Evolutionary conservation across 1,140 invertebrate genomes (phyloP).

Genomic region (Hyles euphorbiae): DNA sequence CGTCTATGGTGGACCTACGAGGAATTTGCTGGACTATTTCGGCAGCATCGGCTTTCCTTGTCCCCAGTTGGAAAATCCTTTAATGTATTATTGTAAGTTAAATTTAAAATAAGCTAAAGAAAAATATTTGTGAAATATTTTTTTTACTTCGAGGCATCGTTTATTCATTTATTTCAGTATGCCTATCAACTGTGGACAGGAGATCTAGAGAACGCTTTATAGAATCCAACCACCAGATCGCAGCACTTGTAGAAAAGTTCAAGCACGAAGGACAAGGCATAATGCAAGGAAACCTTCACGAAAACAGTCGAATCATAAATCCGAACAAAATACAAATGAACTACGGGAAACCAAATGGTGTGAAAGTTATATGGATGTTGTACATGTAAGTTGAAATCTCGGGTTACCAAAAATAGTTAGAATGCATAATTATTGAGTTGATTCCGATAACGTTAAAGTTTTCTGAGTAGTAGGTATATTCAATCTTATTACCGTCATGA

Average conservation of each 20-base stretch:
- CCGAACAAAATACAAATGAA: constrained; percentile 81
- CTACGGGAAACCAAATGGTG: constrained; percentile 83
- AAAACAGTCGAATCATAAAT: constrained; percentile 64
- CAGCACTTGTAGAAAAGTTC: constrained; percentile 93
- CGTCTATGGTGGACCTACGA: constrained; percentile 92
- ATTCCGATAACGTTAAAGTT: too few species aligned
- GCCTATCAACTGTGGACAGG: constrained; percentile 93
- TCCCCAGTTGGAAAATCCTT: constrained; percentile 92
- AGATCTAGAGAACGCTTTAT: constrained; percentile 91
- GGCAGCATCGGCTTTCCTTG: constrained; percentile 94
- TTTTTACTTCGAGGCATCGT: not conserved
- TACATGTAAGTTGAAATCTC: constrained; percentile 80
- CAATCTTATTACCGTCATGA: too few species aligned
- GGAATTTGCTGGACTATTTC: constrained; percentile 94
- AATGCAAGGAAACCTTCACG: constrained; percentile 60
- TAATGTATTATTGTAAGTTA: constrained; percentile 94
- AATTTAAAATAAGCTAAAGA: too few species aligned
- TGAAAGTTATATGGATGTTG: constrained; percentile 83
- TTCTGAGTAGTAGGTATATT: too few species aligned
- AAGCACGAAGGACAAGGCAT: constrained; percentile 82
- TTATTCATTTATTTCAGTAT: constrained; percentile 77
- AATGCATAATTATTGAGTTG: too few species aligned
- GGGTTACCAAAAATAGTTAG: too few species aligned
- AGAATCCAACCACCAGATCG: constrained; percentile 95
- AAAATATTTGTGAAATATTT: too few species aligned